Evolutionary conservation across 2,113 vertebrate species (phyloP).

Genomic region (Petaurus breviceps): DNA sequence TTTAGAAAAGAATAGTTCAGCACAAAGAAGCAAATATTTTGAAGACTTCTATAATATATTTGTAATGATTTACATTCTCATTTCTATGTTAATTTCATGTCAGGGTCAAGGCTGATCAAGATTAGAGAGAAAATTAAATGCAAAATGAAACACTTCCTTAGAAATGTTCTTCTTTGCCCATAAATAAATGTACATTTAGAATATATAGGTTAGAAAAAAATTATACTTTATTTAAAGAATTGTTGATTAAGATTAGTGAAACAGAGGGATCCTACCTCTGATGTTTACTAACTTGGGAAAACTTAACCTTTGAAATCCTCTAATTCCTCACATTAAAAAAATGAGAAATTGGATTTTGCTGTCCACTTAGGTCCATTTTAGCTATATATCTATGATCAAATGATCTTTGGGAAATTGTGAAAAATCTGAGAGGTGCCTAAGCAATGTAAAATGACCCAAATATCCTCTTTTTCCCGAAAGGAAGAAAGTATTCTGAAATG

Average conservation of each 20-base stretch:
- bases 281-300: not conserved
- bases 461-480: not conserved
- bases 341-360: not conserved
- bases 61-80: constrained; percentile 40
- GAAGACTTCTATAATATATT: not conserved
- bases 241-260: not conserved
- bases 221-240: not conserved
- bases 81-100: constrained; percentile 37
- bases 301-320: not conserved
- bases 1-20: constrained; percentile 19
- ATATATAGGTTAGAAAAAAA: not conserved
- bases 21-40: not conserved
- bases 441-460: not conserved
- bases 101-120: not conserved
- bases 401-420: not conserved
- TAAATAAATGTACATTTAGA: not conserved
- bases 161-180: not conserved
- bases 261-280: not conserved
- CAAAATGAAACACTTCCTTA: constrained; percentile 42
- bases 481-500: not conserved
- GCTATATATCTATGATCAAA: not conserved
- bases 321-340: not conserved
- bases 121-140: not conserved
- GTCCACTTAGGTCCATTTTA: not conserved
- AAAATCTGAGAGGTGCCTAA: not conserved